Base-by-base conservation (phyloP, 2,797 vertebrate species). In the Microcaecilia unicolor region DNA sequence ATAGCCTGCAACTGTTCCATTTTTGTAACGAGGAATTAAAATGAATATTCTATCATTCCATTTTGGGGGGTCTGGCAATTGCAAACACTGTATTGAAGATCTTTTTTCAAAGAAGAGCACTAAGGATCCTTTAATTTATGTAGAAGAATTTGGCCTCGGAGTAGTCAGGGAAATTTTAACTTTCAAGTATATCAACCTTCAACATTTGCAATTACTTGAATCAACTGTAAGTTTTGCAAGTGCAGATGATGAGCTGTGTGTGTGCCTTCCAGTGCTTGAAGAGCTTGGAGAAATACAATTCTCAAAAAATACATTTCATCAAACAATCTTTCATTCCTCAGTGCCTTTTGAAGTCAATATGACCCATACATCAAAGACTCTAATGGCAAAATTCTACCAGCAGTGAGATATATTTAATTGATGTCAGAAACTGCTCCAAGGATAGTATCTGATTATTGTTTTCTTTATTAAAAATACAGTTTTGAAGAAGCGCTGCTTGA, bases 241-340 rank as follows among this genome's bases (percentile, higher is more conserved):
- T 31, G 14, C 29, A 43, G 28, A 44, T 33, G 47, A 45, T 54
- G 41, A 37, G 31, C 28, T 18, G 2, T 37, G 5, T 36, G 4
- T 21, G 31, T 50, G 20, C 29, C 22, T 54, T 58, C 39, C 30
- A 33, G 16, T 35, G n/a, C 18, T 43, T 44, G 33, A 41, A 34
- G 8, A 24, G n/a, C 40, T 48, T 16, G n/a, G 20, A 41, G 32
- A 54, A 56, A 45, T 50, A 39, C 48, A 56, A 58, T 22, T 52
- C 24, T 44, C 44, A 28, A 53, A 51, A n/a, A 48, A 45, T 45
- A 31, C 21, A 54, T 47, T 41, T 53, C 8, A 44, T 25, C 19
- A 30, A 20, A 19, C 12, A 10, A 9, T 13, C 28, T 13, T 30
- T 28, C 12, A 13, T 30, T 30, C 33, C 22, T 44, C 10, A 37